phyloP scores from a whole-genome alignment of 2,113 vertebrate genomes.

The Strix uralensis region DNA sequence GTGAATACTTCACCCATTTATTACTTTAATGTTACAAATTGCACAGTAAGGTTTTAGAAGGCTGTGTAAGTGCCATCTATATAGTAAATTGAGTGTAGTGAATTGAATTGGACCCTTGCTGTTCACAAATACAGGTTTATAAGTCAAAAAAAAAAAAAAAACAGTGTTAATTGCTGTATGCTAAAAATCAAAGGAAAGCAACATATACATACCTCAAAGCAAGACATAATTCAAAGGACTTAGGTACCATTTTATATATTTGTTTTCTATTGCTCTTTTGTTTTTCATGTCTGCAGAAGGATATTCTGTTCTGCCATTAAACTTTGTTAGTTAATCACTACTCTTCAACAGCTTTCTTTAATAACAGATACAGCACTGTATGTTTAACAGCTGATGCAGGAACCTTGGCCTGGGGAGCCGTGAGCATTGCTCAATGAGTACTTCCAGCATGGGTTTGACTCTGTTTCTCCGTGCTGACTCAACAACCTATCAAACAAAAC shows the following conservation, averaged over 20 bases:
- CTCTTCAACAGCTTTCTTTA: background rate
- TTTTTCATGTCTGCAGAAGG: background rate
- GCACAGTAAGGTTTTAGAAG: background rate
- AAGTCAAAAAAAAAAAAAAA: background rate
- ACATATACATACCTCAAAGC: background rate
- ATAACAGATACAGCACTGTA: background rate
- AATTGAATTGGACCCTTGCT: background rate
- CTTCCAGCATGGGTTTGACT: constrained; percentile 1
- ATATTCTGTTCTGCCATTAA: background rate
- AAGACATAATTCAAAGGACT: background rate
- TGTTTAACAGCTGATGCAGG: constrained; percentile 7
- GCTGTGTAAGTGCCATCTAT: background rate
- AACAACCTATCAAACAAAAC: constrained; percentile 30
- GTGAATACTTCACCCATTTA: background rate
- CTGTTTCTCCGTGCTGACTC: constrained; percentile 3
- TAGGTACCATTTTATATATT: background rate
- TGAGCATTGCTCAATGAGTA: background rate
- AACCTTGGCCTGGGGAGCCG: background rate
- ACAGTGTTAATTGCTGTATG: background rate
- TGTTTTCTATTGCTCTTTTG: background rate
- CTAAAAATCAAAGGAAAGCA: background rate
- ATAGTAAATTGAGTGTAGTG: background rate
- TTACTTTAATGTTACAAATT: background rate
- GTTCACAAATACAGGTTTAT: background rate
- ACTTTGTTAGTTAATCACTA: background rate